Conservation (phyloP, 2,888 invertebrate genomes). For the Caenorhabditis zanzibari region DNA sequence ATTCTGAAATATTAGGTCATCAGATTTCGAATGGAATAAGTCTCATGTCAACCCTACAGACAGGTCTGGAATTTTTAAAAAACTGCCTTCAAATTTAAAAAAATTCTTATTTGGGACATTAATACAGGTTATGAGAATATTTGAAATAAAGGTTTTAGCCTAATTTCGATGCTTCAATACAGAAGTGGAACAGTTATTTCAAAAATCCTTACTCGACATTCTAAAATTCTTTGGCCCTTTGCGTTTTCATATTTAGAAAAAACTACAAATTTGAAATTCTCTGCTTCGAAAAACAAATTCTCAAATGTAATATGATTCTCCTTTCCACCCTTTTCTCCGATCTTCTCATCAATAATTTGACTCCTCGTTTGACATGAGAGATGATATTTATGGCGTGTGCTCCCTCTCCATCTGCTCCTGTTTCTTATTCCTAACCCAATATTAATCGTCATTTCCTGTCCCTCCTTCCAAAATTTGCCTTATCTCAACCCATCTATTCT, state of each 20-base stretch:
- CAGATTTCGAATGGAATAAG: too few species aligned
- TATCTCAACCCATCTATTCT: conserved; percentile 8
- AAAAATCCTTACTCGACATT: too few species aligned
- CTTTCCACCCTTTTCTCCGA: background rate
- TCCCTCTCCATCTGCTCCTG: conserved; percentile 46
- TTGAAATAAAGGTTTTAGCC: background rate
- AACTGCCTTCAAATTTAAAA: too few species aligned
- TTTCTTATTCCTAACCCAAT: conserved; percentile 35
- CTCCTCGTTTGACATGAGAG: conserved; percentile 49
- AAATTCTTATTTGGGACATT: too few species aligned
- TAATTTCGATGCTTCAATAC: too few species aligned
- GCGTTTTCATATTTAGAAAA: background rate
- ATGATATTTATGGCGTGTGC: conserved; percentile 44
- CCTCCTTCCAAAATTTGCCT: background rate
- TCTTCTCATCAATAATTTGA: conserved; percentile 61
- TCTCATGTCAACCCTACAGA: too few species aligned
- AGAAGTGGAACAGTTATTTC: too few species aligned
- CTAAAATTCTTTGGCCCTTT: too few species aligned
- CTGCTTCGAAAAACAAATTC: conserved; percentile 8
- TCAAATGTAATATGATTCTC: conserved; percentile 38
- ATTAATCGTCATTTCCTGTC: conserved; percentile 47
- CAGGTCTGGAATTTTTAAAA: too few species aligned
- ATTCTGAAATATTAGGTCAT: too few species aligned
- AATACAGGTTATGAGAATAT: background rate
- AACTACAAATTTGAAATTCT: background rate